Conservation (phyloP, 2,113 vertebrate species). For the Sander vitreus region DNA sequence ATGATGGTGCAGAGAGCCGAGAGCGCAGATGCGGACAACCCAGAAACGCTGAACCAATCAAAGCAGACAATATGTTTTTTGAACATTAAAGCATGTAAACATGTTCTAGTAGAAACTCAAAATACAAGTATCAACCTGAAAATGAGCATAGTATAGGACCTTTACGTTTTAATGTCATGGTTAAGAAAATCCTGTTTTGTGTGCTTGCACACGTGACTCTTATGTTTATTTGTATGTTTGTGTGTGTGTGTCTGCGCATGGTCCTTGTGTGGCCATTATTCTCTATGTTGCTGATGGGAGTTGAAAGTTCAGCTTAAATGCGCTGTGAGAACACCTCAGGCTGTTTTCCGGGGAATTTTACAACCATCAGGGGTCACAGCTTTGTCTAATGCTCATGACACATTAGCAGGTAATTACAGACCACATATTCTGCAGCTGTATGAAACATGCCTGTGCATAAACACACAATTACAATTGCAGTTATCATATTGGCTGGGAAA, state of each 20-base stretch:
- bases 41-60: no score
- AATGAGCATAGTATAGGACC: no score
- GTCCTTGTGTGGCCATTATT: conserved; percentile 12
- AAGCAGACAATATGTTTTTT: no score
- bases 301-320: conserved; percentile 50
- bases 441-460: conserved; percentile 54
- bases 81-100: no score
- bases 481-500: conserved; percentile 13
- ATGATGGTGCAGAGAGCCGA: no score
- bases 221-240: background rate
- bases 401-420: conserved; percentile 78
- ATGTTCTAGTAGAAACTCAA: no score
- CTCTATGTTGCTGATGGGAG: conserved; percentile 35
- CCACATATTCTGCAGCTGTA: conserved; percentile 44
- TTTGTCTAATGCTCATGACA: conserved; percentile 63
- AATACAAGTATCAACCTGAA: no score
- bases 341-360: conserved; percentile 54
- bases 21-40: no score
- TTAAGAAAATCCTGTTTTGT: no score
- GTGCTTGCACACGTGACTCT: background rate
- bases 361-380: conserved; percentile 60
- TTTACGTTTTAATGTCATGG: no score
- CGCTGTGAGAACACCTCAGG: conserved; percentile 39
- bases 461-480: conserved; percentile 32
- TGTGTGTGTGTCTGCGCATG: background rate